Base-by-base conservation (phyloP, 2,797 vertebrate species). In the Poecilia velifera region DNA sequence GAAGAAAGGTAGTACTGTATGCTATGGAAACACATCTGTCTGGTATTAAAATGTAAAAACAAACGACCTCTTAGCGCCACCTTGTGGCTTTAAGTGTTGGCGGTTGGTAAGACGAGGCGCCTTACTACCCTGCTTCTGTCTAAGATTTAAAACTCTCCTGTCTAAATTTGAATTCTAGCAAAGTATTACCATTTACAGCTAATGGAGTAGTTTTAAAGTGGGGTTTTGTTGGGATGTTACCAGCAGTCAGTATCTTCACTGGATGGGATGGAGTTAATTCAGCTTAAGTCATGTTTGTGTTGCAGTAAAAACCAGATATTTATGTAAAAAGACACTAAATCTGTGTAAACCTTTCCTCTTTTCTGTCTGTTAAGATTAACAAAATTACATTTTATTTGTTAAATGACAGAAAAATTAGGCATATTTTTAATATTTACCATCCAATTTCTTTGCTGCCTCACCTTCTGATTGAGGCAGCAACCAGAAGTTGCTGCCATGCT, bases 1-100 rank as follows among this genome's bases (percentile, higher is more conserved):
- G 89, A 64, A 73, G 76, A 81, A 82, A 81, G 84, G 46, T 85
- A 84, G 80, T 86, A 72, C 34, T 34, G 34, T 34, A 49, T 59
- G 80, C 85, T 73, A 85, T 81, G 82, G 74, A 39, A 62, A 82
- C 16, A 68, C 86, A 78, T 74, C 57, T 85, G 57, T 82, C 68
- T 88, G 80, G 31, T 84, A 86, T 89, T 91, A 88, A 88, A 93
- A 94, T 86, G 84, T 90, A 87, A 77, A 88, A 89, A 83, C 89
- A 66, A 83, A 79, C 71, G 77, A 62, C 0, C 46, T 84, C 91
- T 88, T 88, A 92, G 83, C 93, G 85, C 87, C 87, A 88, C 82
- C 88, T 83, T 82, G 81, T 91, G 89, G 87, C 85, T 73, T 86
- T 83, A 20, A 82, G 84, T 81, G 76, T 80, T 87, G 80, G 77